These are phyloP conservation scores for Xylota segnis DNA, from an alignment of 2,888 invertebrate genomes.

Conservation along the genomic window DNA sequence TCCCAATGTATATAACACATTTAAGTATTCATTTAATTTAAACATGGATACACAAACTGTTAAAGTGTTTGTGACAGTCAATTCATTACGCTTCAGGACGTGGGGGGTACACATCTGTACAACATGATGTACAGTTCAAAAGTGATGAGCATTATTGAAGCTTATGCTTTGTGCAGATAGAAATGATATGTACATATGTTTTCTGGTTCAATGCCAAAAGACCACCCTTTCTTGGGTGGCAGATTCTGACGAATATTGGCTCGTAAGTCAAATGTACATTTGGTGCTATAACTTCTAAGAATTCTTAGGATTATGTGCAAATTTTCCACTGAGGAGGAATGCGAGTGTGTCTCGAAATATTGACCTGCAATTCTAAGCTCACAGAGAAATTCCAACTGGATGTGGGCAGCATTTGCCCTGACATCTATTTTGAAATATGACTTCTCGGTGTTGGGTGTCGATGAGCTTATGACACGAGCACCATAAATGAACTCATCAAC, in stretches of 20 bases:
- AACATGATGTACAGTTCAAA: slow-evolving; percentile 18
- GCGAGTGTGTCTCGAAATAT: not conserved
- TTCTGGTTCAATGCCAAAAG: slow-evolving; percentile 27
- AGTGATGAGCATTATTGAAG: slow-evolving; percentile 46
- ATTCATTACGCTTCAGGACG: slow-evolving; percentile 25
- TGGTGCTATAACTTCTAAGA: slow-evolving; percentile 1
- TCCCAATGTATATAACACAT: slow-evolving; percentile 27
- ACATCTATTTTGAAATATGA: not conserved
- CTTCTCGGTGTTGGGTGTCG: not conserved
- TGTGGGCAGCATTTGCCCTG: not conserved
- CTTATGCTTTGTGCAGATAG: slow-evolving; percentile 16
- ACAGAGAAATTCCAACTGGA: not conserved
- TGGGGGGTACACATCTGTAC: not conserved
- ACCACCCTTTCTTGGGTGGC: slow-evolving; percentile 3
- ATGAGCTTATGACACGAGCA: not conserved
- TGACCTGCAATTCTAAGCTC: not conserved
- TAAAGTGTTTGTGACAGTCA: slow-evolving; percentile 28
- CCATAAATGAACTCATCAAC: not conserved
- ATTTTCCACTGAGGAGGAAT: not conserved
- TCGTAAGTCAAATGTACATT: not conserved
- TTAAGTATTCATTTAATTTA: slow-evolving; percentile 52
- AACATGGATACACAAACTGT: slow-evolving; percentile 29
- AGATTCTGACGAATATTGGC: not conserved
- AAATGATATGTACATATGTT: slow-evolving; percentile 2
- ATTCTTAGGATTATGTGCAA: not conserved